Evolutionary conservation across 2,113 vertebrate genomes (phyloP), one percentile per base, ranked within the genome.

Genomic region (Thalassoma bifasciatum): DNA sequence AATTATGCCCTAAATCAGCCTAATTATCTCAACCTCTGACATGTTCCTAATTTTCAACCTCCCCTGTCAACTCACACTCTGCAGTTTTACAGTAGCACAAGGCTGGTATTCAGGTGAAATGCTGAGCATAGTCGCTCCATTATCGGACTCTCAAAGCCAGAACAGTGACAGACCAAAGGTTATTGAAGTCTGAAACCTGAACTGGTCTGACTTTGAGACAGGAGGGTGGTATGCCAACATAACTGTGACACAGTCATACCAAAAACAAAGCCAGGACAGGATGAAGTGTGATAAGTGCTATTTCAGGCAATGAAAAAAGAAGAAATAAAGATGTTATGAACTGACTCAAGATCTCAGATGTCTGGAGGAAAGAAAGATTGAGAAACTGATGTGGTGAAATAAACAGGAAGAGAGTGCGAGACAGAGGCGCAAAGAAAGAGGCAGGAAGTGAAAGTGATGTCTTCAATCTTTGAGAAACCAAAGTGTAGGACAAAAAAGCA

Each of bases 401-500:
- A 50, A 34, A 75, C 54, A 77, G 66, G 63, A 80, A 74, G 71
- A 73, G 42, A 19, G 40, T 17, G 1, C 26, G 3, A 21, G 22
- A 75, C 3, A 66, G 40, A 67, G 19, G 70, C 22, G 69, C 19
- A 16, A 46, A 19, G 40, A 22, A 17, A 53, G 21, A 72, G 34
- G 78, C 10, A 77, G 71, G 69, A 86, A 89, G 66, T 82, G 83
- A 87, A 86, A 84, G 70, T 66, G 42, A 30, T 59, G 19, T 59
- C 22, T 34, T 10, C n/a, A 22, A 9, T 19, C 14, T 17, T 47
- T 13, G 61, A 60, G 14, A 59, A 56, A 69, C 1, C 21, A 21
- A 4, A 61, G 21, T 4, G 36, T 10, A 52, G 16, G n/a, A 17
- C 22, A 72, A 40, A 30, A n/a, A 2, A 26, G 30, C 65, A 54